Percentiles rank a stretch among this genome's conserved stretches.
Evolutionary conservation across 2,888 invertebrate genomes (phyloP).

Genomic region (Eupithecia dodoneata): DNA sequence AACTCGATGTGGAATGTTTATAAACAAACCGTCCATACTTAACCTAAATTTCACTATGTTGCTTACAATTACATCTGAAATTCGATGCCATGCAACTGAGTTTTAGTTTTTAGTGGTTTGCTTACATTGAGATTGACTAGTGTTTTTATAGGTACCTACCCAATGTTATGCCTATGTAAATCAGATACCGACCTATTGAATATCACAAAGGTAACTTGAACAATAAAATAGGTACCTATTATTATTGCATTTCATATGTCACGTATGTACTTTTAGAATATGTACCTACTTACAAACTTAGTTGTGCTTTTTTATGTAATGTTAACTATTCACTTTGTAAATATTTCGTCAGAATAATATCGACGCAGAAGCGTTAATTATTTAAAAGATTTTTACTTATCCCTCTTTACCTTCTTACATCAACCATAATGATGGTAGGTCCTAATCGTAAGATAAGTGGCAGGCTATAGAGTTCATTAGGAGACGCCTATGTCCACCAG

Average conservation of each 20-base stretch:
- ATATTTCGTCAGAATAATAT: slow-evolving; percentile 78
- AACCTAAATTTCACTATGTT: too few species aligned
- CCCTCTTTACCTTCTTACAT: not conserved
- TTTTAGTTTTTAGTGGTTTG: too few species aligned
- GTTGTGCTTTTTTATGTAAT: slow-evolving; percentile 78
- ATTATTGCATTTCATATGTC: slow-evolving; percentile 72
- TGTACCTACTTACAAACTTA: slow-evolving; percentile 56
- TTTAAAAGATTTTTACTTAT: slow-evolving; percentile 53
- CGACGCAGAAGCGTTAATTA: slow-evolving; percentile 70
- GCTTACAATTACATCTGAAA: too few species aligned
- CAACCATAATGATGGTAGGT: too few species aligned
- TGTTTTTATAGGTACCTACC: not conserved
- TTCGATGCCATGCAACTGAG: too few species aligned
- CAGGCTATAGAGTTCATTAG: too few species aligned
- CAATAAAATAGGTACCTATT: not conserved
- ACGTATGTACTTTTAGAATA: slow-evolving; percentile 49
- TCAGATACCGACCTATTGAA: slow-evolving; percentile 8
- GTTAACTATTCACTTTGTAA: slow-evolving; percentile 79
- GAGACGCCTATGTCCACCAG: too few species aligned
- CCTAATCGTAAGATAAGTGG: too few species aligned
- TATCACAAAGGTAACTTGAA: not conserved
- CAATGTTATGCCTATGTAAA: slow-evolving; percentile 1
- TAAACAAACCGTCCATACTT: too few species aligned
- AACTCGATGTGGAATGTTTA: too few species aligned
- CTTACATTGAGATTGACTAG: too few species aligned